Base-by-base conservation (phyloP, 2,888 invertebrate genomes). In the Mimachlamys varia region DNA sequence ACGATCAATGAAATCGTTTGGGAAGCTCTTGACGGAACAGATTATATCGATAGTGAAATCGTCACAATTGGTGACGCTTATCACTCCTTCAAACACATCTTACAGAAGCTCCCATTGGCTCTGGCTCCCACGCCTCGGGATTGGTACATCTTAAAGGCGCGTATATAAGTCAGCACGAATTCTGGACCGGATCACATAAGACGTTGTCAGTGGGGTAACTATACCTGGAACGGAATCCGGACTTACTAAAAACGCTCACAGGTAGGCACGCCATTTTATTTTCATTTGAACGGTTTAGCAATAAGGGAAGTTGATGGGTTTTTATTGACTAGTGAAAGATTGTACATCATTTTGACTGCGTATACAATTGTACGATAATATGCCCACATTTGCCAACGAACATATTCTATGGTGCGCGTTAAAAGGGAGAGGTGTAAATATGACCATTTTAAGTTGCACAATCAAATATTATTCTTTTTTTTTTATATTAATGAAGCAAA, bases 41-140 rank as follows among this genome's bases (percentile, higher is more conserved):
- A 76, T 76, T 76, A 76, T 76, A 76, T 76, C 33, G 33, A 33
- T 76, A 76, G 27, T 76, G 76, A 76, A 62, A 76, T 76, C 76
- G 33, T 76, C 76, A 76, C 76, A 76, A 33, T 76, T 76, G 76
- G 76, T 76, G 76, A 76, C 76, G 76, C 76, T 76, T 10, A 10
- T 33, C 5, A 62, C 62, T 33, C 76, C 76, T 76, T 76, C 27
- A 33, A 13, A 33, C 33, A 10, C 27, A 76, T 76, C 27, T 76
- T 76, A 76, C 33, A 27, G 3, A 22, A 33, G 33, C 76, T 76
- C 76, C 22, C 33, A 76, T 76, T 76, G 76, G 76, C 27, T 76
- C 76, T 33, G 19, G 33, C 76, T 33, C 76, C 76, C 76, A 76
- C 76, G 76, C 27, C 33, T 76, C 76, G 33, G 76, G 76, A 76